phyloP scores from a whole-genome alignment of 2,797 vertebrate genomes.

The Scolopax rusticola region DNA sequence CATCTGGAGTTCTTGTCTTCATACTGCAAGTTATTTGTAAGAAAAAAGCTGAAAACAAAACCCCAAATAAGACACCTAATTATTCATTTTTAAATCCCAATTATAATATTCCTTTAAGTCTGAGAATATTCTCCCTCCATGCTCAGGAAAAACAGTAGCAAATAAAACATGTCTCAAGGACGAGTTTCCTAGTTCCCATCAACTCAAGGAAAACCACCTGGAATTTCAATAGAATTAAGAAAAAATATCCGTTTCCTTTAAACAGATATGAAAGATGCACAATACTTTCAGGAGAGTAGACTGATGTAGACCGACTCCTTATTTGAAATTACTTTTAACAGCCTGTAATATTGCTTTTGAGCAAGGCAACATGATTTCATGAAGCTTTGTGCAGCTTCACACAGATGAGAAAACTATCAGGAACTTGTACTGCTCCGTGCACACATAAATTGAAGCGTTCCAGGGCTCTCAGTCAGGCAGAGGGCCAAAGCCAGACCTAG shows the following conservation, averaged over 20 bases:
- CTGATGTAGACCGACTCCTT: not conserved
- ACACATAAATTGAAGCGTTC: not conserved
- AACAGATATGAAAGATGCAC: not conserved
- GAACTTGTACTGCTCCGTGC: not conserved
- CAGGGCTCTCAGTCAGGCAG: not conserved
- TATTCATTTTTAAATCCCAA: not conserved
- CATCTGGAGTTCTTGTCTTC: conserved; percentile 32
- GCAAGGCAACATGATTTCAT: not conserved
- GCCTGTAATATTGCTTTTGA: not conserved
- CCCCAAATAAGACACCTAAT: not conserved
- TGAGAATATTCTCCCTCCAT: not conserved
- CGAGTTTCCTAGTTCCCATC: not conserved
- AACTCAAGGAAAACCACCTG: not conserved
- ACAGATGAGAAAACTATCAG: not conserved
- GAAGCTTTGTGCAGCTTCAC: not conserved
- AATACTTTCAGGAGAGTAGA: not conserved
- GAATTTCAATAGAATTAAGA: conserved; percentile 15
- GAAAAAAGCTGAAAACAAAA: not conserved
- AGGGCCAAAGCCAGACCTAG: not conserved
- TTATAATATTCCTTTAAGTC: not conserved
- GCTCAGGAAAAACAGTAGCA: not conserved
- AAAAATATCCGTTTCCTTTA: not conserved
- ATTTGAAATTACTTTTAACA: not conserved
- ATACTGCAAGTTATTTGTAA: not conserved
- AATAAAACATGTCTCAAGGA: not conserved